These are phyloP conservation scores for Flabesymbios commensalis DNA, from an alignment of 2,888 invertebrate genomes.

Conservation along the genomic window DNA sequence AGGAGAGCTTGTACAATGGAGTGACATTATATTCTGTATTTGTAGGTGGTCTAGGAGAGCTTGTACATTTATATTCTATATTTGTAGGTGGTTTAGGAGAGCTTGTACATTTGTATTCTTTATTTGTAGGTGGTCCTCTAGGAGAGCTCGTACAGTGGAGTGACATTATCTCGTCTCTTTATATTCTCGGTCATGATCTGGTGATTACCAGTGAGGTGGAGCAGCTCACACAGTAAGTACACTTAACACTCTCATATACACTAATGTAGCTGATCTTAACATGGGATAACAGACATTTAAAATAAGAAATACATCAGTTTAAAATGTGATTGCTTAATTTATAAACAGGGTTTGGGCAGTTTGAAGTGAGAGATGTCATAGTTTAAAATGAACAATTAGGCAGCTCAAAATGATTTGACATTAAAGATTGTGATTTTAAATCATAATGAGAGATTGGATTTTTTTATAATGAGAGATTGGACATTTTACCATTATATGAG, in stretches of 20 bases:
- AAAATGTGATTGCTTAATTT: no score
- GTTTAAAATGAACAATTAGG: no score
- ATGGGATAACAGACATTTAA: not conserved
- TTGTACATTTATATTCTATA: not conserved
- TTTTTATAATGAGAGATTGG: no score
- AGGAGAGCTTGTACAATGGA: constrained; percentile 59
- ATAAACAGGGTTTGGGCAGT: no score
- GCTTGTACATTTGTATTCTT: constrained; percentile 64
- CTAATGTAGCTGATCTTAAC: not conserved
- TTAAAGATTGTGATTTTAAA: no score
- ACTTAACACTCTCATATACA: not conserved
- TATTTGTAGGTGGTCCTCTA: constrained; percentile 60
- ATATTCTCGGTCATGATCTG: constrained; percentile 62
- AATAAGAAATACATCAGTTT: no score
- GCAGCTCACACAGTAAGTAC: constrained; percentile 52
- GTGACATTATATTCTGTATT: not conserved
- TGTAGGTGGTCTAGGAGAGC: no score
- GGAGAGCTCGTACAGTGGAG: constrained; percentile 65
- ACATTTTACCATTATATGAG: no score
- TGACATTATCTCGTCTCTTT: constrained; percentile 61
- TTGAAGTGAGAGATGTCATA: no score
- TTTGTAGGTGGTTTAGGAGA: constrained; percentile 59
- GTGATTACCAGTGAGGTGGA: constrained; percentile 60
- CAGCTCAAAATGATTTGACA: no score
- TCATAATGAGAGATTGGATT: no score